Conservation (phyloP, 2,797 vertebrate species). For the Miichthys miiuy region DNA sequence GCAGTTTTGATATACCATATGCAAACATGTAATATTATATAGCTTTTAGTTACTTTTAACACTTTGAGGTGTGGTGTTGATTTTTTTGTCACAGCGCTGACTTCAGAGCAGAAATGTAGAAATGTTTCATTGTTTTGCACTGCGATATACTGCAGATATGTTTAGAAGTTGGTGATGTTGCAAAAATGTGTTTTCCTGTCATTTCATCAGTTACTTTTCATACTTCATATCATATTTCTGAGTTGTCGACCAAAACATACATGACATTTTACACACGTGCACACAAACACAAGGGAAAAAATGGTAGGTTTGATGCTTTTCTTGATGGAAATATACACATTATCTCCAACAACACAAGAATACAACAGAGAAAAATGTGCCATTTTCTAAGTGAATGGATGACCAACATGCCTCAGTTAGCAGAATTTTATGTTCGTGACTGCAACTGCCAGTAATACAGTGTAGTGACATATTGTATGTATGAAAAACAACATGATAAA, state of each 20-base stretch:
- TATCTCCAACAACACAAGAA: slow-evolving; percentile 11
- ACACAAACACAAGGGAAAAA: slow-evolving; percentile 43
- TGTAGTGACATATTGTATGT: background rate
- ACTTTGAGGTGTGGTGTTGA: background rate
- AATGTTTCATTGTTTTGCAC: slow-evolving; percentile 7
- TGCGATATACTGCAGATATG: background rate
- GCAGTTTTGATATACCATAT: background rate
- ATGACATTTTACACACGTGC: slow-evolving; percentile 32
- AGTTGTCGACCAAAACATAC: background rate
- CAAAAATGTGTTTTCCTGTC: background rate
- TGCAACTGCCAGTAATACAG: slow-evolving; percentile 12
- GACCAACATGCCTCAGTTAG: slow-evolving; percentile 33
- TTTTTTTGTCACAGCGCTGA: slow-evolving; percentile 2
- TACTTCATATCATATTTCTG: background rate
- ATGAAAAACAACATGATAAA: slow-evolving; percentile 31
- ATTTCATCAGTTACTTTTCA: slow-evolving; percentile 9
- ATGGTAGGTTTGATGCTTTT: slow-evolving; percentile 27
- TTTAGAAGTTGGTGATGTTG: background rate
- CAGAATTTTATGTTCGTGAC: background rate
- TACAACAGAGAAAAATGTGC: slow-evolving; percentile 21
- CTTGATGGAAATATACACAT: slow-evolving; percentile 40
- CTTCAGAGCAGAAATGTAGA: slow-evolving; percentile 23
- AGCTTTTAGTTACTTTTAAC: slow-evolving; percentile 9
- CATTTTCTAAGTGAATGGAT: slow-evolving; percentile 18
- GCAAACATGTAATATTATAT: background rate